These are phyloP conservation scores for Oryctes rhinoceros DNA, from an alignment of 1,140 invertebrate species.

Conservation along the genomic window DNA sequence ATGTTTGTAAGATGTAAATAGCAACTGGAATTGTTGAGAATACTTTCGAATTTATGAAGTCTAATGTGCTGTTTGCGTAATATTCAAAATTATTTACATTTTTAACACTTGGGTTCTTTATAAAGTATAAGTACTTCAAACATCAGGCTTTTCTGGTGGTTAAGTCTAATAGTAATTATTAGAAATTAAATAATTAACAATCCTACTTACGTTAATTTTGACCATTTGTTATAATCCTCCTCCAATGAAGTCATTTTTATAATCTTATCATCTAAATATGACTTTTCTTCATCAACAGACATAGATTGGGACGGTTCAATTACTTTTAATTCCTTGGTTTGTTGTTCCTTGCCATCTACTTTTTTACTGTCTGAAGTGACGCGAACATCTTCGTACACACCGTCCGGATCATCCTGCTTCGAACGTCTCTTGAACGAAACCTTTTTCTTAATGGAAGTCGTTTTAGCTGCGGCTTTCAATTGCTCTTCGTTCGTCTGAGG, in stretches of 20 bases:
- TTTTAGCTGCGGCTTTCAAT: slow-evolving; percentile 53
- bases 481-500: slow-evolving; percentile 44
- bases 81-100: no score
- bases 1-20: no score
- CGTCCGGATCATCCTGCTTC: slow-evolving; percentile 57
- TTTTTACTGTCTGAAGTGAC: slow-evolving; percentile 52
- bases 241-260: slow-evolving; percentile 54
- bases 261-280: slow-evolving; percentile 53
- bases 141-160: no score
- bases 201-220: slow-evolving; percentile 55
- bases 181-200: background rate
- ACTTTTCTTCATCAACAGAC: slow-evolving; percentile 53
- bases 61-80: no score
- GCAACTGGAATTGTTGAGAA: no score
- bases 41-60: no score
- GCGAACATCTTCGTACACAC: slow-evolving; percentile 60
- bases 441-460: slow-evolving; percentile 60
- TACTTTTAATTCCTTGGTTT: slow-evolving; percentile 56
- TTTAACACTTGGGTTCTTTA: no score
- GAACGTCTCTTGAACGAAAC: slow-evolving; percentile 60
- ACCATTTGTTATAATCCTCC: slow-evolving; percentile 58
- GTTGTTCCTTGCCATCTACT: slow-evolving; percentile 53
- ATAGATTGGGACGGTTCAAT: slow-evolving; percentile 48
- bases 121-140: no score
- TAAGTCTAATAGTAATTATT: no score